Percentiles rank a stretch among this genome's conserved stretches.
These are phyloP conservation scores for Dryoscopus gambensis DNA, from an alignment of 2,113 vertebrate species.

Conservation along the genomic window DNA sequence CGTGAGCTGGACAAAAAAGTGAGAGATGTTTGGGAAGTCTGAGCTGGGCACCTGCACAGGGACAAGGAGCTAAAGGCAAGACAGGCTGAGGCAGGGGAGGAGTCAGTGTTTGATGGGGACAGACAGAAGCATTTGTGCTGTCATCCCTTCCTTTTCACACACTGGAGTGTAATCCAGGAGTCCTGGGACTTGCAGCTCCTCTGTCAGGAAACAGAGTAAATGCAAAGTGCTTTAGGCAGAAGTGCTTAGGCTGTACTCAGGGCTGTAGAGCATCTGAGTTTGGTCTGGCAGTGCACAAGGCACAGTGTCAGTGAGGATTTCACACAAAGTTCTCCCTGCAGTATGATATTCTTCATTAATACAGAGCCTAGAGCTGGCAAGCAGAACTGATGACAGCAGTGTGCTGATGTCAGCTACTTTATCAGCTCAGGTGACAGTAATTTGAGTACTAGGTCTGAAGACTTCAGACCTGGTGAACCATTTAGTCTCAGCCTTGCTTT, in stretches of 20 bases:
- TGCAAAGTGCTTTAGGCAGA: neutral
- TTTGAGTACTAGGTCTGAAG: neutral
- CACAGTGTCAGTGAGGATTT: fast-evolving
- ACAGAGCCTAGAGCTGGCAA: neutral
- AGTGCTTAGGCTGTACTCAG: neutral
- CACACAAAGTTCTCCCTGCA: neutral
- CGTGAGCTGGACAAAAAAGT: neutral
- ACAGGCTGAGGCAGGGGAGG: neutral
- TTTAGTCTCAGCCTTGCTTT: neutral
- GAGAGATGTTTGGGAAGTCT: neutral
- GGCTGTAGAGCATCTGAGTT: neutral
- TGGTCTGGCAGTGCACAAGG: neutral
- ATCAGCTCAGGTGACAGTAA: neutral
- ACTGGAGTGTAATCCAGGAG: neutral
- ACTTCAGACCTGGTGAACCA: neutral
- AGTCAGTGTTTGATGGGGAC: neutral
- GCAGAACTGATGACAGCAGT: neutral
- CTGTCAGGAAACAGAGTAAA: neutral
- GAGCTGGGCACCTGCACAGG: neutral
- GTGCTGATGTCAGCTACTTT: neutral
- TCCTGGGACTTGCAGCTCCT: neutral
- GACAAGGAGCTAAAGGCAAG: neutral
- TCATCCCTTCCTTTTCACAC: neutral
- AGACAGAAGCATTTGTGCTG: neutral
- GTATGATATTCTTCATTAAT: neutral